phyloP scores from a whole-genome alignment of 2,888 invertebrate genomes.

The Unio delphinus region DNA sequence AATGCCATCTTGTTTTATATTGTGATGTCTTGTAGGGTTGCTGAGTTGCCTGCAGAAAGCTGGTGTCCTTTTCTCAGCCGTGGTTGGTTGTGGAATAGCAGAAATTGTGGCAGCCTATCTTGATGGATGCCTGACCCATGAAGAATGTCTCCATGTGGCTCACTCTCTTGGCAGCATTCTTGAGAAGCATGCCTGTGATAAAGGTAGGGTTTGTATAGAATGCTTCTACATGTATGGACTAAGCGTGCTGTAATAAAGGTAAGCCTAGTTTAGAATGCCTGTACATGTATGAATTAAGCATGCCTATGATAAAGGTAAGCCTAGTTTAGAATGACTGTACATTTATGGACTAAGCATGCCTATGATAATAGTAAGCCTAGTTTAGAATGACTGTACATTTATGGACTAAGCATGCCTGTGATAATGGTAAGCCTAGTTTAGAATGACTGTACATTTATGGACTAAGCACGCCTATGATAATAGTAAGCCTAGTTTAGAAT shows the following conservation, averaged over 20 bases:
- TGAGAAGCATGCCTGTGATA: slow-evolving; percentile 14
- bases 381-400: too few species aligned
- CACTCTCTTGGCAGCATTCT: slow-evolving; percentile 26
- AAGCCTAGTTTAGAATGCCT: neutral
- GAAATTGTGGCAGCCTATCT: slow-evolving; percentile 43
- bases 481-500: neutral
- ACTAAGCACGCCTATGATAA: too few species aligned
- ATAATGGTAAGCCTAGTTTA: slow-evolving; percentile 1
- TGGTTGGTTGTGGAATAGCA: slow-evolving; percentile 43
- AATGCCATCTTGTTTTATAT: too few species aligned
- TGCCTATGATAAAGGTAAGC: too few species aligned
- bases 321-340: too few species aligned
- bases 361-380: neutral
- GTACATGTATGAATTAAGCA: too few species aligned
- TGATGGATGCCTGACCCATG: slow-evolving; percentile 38
- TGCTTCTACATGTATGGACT: too few species aligned
- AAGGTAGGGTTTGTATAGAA: slow-evolving; percentile 1
- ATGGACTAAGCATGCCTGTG: neutral
- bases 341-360: too few species aligned
- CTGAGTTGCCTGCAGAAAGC: slow-evolving; percentile 27
- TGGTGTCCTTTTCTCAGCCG: slow-evolving; percentile 17
- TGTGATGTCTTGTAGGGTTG: slow-evolving; percentile 9
- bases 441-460: too few species aligned
- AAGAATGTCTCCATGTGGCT: slow-evolving; percentile 38
- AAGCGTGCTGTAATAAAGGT: neutral